phyloP scores from a whole-genome alignment of 2,113 vertebrate species.

The Chaetura pelagica region DNA sequence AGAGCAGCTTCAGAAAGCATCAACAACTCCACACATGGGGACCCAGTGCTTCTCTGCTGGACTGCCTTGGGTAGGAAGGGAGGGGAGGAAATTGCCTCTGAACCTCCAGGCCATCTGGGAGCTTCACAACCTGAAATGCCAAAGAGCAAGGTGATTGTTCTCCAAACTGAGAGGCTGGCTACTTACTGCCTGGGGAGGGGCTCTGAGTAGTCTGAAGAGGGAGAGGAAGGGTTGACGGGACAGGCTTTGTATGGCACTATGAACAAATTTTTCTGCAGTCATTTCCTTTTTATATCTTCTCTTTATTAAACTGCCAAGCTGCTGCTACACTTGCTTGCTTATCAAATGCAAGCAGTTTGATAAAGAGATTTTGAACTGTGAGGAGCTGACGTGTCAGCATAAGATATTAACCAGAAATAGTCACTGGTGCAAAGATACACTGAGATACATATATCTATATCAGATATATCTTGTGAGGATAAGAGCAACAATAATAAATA shows the following conservation, averaged over 20 bases:
- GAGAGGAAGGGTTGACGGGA: neutral
- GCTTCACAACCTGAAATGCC: neutral
- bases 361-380: neutral
- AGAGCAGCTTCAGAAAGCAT: neutral
- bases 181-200: accelerated
- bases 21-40: neutral
- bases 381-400: neutral
- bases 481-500: neutral
- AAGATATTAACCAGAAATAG: neutral
- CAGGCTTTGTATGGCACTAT: neutral
- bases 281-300: neutral
- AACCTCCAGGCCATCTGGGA: neutral
- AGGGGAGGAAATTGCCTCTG: neutral
- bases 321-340: neutral
- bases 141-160: neutral
- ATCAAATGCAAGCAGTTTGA: neutral
- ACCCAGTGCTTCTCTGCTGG: accelerated
- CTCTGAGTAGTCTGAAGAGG: neutral
- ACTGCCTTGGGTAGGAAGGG: neutral
- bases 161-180: neutral
- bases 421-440: neutral
- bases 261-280: neutral
- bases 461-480: neutral
- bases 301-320: neutral
- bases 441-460: neutral